phyloP scores from a whole-genome alignment of 2,888 invertebrate genomes.

The Cryptosula pallasiana region DNA sequence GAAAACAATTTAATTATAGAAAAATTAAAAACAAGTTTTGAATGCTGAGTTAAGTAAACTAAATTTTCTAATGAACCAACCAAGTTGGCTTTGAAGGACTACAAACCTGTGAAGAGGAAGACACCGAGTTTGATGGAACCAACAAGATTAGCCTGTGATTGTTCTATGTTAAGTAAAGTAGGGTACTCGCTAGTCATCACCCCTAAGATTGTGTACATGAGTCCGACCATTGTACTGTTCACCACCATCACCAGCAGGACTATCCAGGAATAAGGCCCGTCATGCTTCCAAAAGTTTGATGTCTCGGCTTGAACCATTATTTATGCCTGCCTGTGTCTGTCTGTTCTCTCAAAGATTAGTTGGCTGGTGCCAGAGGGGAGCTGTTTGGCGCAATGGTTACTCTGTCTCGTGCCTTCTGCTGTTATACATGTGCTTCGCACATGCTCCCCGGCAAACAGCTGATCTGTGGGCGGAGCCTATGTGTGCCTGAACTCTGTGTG shows the following conservation, averaged over 20 bases:
- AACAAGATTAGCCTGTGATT: conserved; percentile 8
- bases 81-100: too few relatives aligned
- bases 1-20: too few relatives aligned
- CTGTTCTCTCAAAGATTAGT: not conserved
- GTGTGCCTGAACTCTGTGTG: too few relatives aligned
- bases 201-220: not conserved
- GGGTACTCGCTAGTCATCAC: conserved; percentile 16
- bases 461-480: not conserved
- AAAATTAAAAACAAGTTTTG: too few relatives aligned
- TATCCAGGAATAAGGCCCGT: conserved; percentile 11
- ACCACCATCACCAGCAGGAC: not conserved
- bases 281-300: not conserved
- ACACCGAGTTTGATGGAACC: not conserved
- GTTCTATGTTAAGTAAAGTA: not conserved
- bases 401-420: too few relatives aligned
- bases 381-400: too few relatives aligned
- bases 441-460: conserved; percentile 2
- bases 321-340: not conserved
- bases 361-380: too few relatives aligned
- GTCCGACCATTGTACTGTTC: conserved; percentile 16
- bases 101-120: conserved; percentile 2
- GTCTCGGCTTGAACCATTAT: not conserved
- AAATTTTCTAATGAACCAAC: too few relatives aligned
- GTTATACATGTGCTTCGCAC: not conserved
- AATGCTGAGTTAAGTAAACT: too few relatives aligned